A percentile compares a stretch with the other conserved stretches of the same genome.
phyloP scores from a whole-genome alignment of 2,797 vertebrate species.

The Anomalospiza imberbis region DNA sequence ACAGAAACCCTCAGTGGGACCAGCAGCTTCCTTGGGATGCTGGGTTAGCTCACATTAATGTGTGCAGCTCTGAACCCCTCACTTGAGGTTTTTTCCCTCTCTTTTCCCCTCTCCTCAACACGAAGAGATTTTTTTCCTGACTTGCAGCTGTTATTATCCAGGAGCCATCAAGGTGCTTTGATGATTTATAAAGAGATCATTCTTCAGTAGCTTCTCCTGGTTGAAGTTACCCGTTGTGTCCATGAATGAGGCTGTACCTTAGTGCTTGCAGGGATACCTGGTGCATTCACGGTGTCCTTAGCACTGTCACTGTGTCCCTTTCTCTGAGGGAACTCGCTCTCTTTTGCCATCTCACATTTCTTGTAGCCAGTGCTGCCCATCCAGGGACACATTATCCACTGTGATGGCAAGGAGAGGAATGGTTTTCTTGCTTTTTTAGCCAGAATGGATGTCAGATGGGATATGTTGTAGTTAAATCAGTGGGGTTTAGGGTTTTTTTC shows the following conservation, averaged over 20 bases:
- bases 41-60: fast-evolving
- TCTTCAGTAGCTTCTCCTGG: neutral
- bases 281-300: neutral
- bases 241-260: neutral
- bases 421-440: neutral
- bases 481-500: neutral
- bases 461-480: neutral
- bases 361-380: fast-evolving
- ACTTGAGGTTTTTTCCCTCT: no score
- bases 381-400: fast-evolving
- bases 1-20: fast-evolving
- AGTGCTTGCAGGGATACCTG: neutral
- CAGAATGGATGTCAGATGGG: neutral
- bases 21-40: neutral
- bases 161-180: neutral
- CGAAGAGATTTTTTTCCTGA: fast-evolving
- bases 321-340: neutral
- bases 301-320: no score
- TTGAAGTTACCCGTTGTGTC: neutral
- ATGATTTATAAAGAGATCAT: neutral
- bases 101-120: neutral
- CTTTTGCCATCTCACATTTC: neutral
- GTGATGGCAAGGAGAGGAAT: fast-evolving
- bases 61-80: neutral
- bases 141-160: neutral